Evolutionary conservation across 2,888 invertebrate species (phyloP).

Genomic region (Pelosia muscerda): DNA sequence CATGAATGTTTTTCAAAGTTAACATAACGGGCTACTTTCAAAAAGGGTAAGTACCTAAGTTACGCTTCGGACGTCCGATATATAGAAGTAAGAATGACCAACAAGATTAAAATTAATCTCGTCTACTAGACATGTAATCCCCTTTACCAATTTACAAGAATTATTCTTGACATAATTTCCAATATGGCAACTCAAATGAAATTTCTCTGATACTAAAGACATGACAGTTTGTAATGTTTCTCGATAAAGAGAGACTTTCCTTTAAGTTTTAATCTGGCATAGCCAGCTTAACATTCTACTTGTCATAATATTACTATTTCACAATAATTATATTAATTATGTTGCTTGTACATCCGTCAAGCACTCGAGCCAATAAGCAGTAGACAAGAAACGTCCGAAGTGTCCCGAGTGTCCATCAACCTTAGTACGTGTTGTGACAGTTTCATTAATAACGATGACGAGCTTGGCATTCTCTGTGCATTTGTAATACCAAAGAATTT

Average conservation of each 20-base stretch:
- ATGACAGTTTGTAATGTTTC: neutral
- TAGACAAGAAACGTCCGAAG: conserved; percentile 16
- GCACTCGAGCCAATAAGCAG: conserved; percentile 6
- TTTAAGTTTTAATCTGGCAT: neutral
- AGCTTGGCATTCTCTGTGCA: neutral
- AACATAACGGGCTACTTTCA: too few relatives aligned
- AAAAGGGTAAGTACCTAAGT: too few relatives aligned
- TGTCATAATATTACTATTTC: neutral
- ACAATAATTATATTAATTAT: conserved; percentile 15
- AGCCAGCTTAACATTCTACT: neutral
- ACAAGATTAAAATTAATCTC: too few relatives aligned
- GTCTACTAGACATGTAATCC: too few relatives aligned
- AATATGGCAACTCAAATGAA: neutral
- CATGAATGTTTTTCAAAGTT: too few relatives aligned
- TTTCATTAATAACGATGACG: conserved; percentile 24
- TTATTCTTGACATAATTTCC: too few relatives aligned
- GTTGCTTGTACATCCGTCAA: conserved; percentile 5
- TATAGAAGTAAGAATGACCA: too few relatives aligned
- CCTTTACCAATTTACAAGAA: too few relatives aligned
- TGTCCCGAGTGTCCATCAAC: conserved; percentile 20
- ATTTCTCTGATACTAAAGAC: neutral
- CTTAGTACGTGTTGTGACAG: conserved; percentile 15
- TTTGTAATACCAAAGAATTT: neutral
- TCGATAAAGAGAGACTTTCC: neutral
- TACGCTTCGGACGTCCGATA: too few relatives aligned